Conservation (phyloP, 2,113 vertebrate genomes). For the Hemiprocne comata region DNA sequence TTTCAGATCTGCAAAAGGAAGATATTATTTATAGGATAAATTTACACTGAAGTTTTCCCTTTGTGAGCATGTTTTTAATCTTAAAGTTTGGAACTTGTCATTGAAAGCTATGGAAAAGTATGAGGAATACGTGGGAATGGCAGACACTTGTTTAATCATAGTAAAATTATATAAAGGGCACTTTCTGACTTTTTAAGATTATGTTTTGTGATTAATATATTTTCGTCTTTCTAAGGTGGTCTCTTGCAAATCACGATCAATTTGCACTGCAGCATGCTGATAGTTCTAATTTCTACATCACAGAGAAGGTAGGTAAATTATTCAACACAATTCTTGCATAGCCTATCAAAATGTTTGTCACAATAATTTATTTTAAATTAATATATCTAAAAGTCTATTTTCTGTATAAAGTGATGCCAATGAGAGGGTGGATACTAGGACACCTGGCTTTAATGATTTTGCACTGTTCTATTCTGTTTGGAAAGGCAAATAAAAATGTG, state of each 20-base stretch:
- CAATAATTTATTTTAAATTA: neutral
- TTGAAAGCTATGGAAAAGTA: neutral
- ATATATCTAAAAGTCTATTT: neutral
- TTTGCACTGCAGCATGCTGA: slow-evolving; percentile 94
- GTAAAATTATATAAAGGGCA: neutral
- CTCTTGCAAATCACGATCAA: slow-evolving; percentile 88
- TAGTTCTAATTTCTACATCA: slow-evolving; percentile 95
- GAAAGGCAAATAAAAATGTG: neutral
- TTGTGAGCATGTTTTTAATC: neutral
- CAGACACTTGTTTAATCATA: neutral
- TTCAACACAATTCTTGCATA: neutral
- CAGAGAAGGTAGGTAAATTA: slow-evolving; percentile 88
- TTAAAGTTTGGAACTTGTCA: neutral
- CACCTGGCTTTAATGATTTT: neutral
- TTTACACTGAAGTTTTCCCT: neutral
- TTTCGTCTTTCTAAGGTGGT: slow-evolving; percentile 85
- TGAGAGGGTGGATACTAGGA: neutral
- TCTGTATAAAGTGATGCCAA: accelerated
- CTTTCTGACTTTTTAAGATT: neutral
- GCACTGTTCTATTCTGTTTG: neutral
- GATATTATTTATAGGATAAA: neutral
- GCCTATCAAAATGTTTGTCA: neutral
- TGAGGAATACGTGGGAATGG: neutral
- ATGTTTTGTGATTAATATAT: slow-evolving; percentile 38
- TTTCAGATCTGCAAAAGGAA: neutral